Evolutionary conservation across 2,888 invertebrate genomes (phyloP).

Genomic region (Bhutanitis thaidina): DNA sequence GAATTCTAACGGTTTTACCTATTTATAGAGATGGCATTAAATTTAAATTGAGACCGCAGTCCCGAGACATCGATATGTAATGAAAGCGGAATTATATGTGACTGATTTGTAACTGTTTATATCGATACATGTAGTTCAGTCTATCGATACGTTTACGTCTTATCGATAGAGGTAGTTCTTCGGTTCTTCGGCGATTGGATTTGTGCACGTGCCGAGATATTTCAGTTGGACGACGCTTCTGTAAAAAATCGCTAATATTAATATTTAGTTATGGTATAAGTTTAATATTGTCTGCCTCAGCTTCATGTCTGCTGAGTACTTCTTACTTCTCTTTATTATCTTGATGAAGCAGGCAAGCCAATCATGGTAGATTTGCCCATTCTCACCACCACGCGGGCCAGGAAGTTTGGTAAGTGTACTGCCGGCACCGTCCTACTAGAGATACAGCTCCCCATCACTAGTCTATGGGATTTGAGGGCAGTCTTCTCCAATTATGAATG

Average conservation of each 20-base stretch:
- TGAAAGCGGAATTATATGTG: slow-evolving; percentile 46
- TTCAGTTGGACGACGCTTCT: slow-evolving; percentile 86
- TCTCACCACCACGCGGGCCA: too few relatives aligned
- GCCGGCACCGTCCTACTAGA: too few relatives aligned
- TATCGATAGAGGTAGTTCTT: slow-evolving; percentile 91
- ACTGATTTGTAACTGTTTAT: slow-evolving; percentile 30
- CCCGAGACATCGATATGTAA: slow-evolving; percentile 37
- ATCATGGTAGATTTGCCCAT: too few relatives aligned
- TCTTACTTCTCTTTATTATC: too few relatives aligned
- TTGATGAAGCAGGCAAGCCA: too few relatives aligned
- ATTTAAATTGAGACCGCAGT: slow-evolving; percentile 35
- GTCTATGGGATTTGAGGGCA: too few relatives aligned
- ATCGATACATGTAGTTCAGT: too few relatives aligned
- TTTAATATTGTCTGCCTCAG: too few relatives aligned
- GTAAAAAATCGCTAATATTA: slow-evolving; percentile 31
- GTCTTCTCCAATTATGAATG: too few relatives aligned
- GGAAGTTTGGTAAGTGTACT: too few relatives aligned
- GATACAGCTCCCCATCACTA: too few relatives aligned
- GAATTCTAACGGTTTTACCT: slow-evolving; percentile 25
- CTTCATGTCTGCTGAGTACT: too few relatives aligned
- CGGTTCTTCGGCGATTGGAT: slow-evolving; percentile 90
- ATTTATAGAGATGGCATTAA: slow-evolving; percentile 60
- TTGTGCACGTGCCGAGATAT: slow-evolving; percentile 91
- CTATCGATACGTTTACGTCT: slow-evolving; percentile 13
- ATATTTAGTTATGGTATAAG: not conserved